Evolutionary conservation across 2,797 vertebrate species (phyloP).

Genomic region (Melanotaenia boesemani): DNA sequence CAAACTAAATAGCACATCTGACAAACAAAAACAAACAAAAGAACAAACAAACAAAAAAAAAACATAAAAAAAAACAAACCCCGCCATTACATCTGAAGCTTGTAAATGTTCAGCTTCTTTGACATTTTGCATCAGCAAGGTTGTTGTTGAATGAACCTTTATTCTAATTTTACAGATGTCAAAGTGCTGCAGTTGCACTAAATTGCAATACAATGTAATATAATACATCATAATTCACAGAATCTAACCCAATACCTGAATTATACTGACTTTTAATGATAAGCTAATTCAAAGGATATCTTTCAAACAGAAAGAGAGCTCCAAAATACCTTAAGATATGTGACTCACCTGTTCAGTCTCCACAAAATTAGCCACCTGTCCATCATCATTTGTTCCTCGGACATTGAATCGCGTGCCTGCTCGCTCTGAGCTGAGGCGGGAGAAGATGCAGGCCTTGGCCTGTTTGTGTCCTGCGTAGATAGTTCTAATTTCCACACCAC

Average conservation of each 20-base stretch:
- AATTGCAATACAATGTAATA: background rate
- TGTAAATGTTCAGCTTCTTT: background rate
- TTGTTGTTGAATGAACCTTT: background rate
- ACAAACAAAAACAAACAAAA: conserved; percentile 8
- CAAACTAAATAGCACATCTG: background rate
- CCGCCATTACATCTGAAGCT: background rate
- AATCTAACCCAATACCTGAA: background rate
- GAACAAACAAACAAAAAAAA: background rate
- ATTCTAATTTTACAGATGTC: background rate
- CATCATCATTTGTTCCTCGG: conserved; percentile 95
- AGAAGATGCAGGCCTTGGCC: conserved; percentile 98
- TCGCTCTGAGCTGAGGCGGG: conserved; percentile 95
- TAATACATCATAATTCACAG: background rate
- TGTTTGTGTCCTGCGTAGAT: conserved; percentile 98
- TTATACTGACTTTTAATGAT: background rate
- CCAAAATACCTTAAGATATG: background rate
- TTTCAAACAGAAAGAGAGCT: background rate
- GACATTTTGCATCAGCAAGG: background rate
- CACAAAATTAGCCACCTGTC: conserved; percentile 98
- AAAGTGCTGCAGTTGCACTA: background rate
- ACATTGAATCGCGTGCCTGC: conserved; percentile 97
- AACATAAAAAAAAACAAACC: no score
- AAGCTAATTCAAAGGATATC: background rate
- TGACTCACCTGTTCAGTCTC: conserved; percentile 94
- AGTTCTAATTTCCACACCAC: conserved; percentile 96